Conservation (phyloP, 2,888 invertebrate genomes). For the Anoplius nigerrimus region DNA sequence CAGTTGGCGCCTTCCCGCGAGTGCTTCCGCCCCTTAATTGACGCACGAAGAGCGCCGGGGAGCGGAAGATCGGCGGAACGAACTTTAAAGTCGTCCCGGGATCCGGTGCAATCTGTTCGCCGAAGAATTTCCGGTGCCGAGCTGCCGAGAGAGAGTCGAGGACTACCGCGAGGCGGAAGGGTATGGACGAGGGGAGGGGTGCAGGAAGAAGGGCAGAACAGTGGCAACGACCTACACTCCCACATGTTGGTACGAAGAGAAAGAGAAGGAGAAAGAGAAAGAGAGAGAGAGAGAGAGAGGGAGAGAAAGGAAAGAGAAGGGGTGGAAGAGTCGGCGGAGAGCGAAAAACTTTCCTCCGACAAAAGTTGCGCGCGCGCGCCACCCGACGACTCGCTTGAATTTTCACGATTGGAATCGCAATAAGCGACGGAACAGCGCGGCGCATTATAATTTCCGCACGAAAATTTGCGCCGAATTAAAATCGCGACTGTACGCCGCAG, state of each 20-base stretch:
- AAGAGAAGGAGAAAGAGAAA: background rate
- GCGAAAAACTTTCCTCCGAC: slow-evolving; percentile 3
- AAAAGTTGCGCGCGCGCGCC: too few species aligned
- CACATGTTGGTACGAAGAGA: background rate
- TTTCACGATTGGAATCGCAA: too few species aligned
- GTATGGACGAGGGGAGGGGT: background rate
- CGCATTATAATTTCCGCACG: too few species aligned
- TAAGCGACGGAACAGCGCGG: too few species aligned
- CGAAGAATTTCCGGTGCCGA: too few species aligned
- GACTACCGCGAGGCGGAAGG: background rate
- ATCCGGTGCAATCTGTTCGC: slow-evolving; percentile 20
- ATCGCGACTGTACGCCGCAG: too few species aligned
- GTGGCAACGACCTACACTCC: too few species aligned
- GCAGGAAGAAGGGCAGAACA: slow-evolving; percentile 21
- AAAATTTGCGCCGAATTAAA: too few species aligned
- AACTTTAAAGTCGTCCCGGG: slow-evolving; percentile 37
- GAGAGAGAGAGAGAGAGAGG: slow-evolving; percentile 36
- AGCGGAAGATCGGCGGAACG: slow-evolving; percentile 18
- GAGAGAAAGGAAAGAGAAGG: background rate
- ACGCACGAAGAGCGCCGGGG: slow-evolving; percentile 24
- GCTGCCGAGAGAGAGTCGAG: too few species aligned
- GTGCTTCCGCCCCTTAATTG: slow-evolving; percentile 35
- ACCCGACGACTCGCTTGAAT: too few species aligned
- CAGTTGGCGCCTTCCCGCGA: slow-evolving; percentile 1
- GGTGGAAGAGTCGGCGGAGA: slow-evolving; percentile 43